phyloP scores from a whole-genome alignment of 2,888 invertebrate genomes.

The Cheilosia grossa region DNA sequence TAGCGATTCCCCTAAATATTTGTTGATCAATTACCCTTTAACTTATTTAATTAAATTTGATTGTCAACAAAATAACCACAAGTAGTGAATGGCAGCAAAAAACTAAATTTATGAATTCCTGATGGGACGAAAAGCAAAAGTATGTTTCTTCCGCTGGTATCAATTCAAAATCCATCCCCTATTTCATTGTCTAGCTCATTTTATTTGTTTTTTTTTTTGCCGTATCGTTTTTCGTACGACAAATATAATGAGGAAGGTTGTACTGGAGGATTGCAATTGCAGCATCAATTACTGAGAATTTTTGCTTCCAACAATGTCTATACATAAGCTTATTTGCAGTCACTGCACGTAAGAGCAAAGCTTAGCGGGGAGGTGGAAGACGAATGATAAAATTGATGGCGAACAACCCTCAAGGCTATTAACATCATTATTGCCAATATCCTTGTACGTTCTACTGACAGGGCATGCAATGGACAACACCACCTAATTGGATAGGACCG shows the following conservation, averaged over 20 bases:
- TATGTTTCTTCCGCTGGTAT: no score
- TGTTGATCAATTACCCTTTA: no score
- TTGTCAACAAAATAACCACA: no score
- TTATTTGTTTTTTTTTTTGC: not conserved
- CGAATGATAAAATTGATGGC: constrained; percentile 70
- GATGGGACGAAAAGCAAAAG: no score
- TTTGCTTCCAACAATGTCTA: constrained; percentile 43
- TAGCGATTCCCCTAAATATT: no score
- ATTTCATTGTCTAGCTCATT: not conserved
- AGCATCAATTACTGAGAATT: constrained; percentile 65
- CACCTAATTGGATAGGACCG: constrained; percentile 70
- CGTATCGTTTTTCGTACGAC: constrained; percentile 3
- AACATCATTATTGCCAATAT: constrained; percentile 74
- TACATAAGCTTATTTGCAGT: constrained; percentile 65
- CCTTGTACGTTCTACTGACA: constrained; percentile 68
- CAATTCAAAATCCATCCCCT: no score
- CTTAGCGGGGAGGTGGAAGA: constrained; percentile 50
- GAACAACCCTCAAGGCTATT: constrained; percentile 66
- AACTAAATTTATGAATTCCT: no score
- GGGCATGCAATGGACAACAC: constrained; percentile 62
- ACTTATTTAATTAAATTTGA: no score
- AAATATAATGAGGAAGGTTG: constrained; percentile 55
- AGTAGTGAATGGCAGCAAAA: no score
- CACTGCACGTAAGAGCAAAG: constrained; percentile 66
- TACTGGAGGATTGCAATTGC: constrained; percentile 59